Evolutionary conservation across 2,888 invertebrate genomes (phyloP).

Genomic region (Geophilus truncorum): DNA sequence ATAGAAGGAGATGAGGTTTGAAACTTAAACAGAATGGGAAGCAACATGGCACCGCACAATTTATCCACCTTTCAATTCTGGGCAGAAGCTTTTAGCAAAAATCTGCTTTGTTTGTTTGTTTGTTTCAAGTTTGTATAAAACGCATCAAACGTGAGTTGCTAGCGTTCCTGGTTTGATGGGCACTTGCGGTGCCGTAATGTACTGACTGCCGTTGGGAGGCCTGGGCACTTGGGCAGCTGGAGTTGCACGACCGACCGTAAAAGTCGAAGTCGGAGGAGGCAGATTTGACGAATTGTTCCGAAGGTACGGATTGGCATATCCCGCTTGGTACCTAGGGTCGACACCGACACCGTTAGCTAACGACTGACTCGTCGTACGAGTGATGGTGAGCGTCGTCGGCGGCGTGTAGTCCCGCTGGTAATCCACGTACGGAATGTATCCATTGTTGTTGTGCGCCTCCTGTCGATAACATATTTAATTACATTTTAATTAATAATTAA

Average conservation of each 20-base stretch:
- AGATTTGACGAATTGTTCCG: slow-evolving; percentile 59
- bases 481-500: background rate
- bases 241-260: slow-evolving; percentile 29
- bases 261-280: slow-evolving; percentile 45
- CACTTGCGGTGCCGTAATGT: slow-evolving; percentile 55
- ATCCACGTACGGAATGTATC: slow-evolving; percentile 82
- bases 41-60: background rate
- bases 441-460: slow-evolving; percentile 63
- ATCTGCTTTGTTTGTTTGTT: background rate
- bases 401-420: slow-evolving; percentile 85
- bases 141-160: slow-evolving; percentile 60
- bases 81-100: background rate
- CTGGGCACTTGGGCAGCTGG: slow-evolving; percentile 39
- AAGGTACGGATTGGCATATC: slow-evolving; percentile 78
- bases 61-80: background rate
- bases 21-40: background rate
- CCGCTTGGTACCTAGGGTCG: slow-evolving; percentile 81
- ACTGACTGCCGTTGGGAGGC: slow-evolving; percentile 47
- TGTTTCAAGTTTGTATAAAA: background rate
- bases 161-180: slow-evolving; percentile 60
- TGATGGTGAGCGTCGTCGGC: slow-evolving; percentile 53
- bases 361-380: slow-evolving; percentile 41
- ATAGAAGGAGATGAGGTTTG: background rate
- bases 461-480: no score
- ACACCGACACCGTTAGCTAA: slow-evolving; percentile 57